These are phyloP conservation scores for Circaetus gallicus DNA, from an alignment of 2,113 vertebrate species.

Conservation along the genomic window DNA sequence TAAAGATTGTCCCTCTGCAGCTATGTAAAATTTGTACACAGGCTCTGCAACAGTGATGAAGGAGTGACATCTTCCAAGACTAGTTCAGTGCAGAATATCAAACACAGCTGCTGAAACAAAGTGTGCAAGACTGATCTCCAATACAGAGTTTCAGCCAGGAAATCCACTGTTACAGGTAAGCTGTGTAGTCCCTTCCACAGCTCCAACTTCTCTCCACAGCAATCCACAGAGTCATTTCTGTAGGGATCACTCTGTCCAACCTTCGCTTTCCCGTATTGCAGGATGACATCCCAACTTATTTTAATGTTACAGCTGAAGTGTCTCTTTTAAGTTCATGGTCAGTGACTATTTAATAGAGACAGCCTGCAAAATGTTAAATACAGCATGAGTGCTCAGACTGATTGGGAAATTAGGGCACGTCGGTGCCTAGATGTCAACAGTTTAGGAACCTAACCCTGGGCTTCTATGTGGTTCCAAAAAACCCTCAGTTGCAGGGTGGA, in stretches of 20 bases:
- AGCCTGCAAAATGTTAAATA: neutral
- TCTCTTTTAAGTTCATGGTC: neutral
- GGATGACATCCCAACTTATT: neutral
- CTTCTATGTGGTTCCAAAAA: neutral
- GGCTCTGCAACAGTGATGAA: neutral
- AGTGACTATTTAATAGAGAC: neutral
- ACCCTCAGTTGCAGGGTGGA: neutral
- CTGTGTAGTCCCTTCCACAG: neutral
- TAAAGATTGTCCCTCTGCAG: neutral
- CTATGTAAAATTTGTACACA: neutral
- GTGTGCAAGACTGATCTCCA: neutral
- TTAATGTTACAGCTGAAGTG: neutral
- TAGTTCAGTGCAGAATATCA: neutral
- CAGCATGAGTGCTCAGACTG: rapidly evolving
- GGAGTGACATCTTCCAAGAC: neutral
- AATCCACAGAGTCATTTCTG: neutral
- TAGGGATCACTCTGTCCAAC: neutral
- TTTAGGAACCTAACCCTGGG: neutral
- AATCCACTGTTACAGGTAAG: neutral
- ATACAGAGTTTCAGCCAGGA: neutral
- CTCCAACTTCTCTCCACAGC: neutral
- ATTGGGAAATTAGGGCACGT: neutral
- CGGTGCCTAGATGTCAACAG: neutral
- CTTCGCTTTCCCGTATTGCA: neutral
- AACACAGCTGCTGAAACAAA: neutral